Conservation (phyloP, 2,797 vertebrate genomes). For the Varecia variegata region DNA sequence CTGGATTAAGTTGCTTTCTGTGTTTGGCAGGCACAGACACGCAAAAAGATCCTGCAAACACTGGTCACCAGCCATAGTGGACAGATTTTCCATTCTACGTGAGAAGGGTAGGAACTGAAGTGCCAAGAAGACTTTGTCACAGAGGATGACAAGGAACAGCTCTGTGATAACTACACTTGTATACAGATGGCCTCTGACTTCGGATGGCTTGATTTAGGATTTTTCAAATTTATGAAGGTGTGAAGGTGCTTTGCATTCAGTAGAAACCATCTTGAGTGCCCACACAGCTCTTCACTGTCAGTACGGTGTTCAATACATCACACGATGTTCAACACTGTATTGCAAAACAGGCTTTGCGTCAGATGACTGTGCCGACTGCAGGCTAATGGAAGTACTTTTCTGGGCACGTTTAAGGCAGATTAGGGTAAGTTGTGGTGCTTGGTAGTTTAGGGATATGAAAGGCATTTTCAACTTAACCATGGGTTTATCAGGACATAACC, state of each 20-base stretch:
- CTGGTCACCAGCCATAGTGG: background rate
- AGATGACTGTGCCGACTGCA: background rate
- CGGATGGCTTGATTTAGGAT: accelerated
- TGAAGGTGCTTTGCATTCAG: background rate
- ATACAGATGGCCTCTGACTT: background rate
- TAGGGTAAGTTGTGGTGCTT: background rate
- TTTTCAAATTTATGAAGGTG: background rate
- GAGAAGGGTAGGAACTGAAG: background rate
- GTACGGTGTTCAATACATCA: background rate
- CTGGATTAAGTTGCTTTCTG: background rate
- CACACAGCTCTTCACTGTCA: background rate
- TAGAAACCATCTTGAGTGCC: background rate
- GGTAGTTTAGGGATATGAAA: background rate
- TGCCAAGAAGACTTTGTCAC: background rate
- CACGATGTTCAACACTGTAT: background rate
- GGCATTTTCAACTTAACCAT: background rate
- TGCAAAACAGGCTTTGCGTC: background rate
- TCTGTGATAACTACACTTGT: accelerated
- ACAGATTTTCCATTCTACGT: accelerated
- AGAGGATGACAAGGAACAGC: background rate
- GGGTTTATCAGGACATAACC: background rate
- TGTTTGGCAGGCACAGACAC: background rate
- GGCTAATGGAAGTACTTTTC: background rate
- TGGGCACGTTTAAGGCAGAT: background rate
- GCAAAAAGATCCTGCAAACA: background rate